These are phyloP conservation scores for Pangasius macronema DNA, from an alignment of 2,797 vertebrate genomes.

Conservation along the genomic window DNA sequence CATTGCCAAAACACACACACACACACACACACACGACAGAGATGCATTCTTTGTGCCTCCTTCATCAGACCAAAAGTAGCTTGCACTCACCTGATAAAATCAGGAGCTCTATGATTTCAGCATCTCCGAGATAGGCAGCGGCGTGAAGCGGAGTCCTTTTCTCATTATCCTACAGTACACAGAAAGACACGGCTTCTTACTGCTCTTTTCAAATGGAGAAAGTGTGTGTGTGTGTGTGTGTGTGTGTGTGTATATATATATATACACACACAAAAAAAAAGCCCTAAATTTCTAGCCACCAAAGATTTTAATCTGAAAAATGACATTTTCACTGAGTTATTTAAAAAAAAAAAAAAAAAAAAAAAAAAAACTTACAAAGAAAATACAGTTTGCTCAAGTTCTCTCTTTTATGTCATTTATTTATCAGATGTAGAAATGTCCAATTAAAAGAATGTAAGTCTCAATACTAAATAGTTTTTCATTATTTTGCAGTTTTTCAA, in stretches of 20 bases:
- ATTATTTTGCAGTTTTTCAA: background rate
- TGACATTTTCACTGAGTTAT: background rate
- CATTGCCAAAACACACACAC: background rate
- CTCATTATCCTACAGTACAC: conserved; percentile 87
- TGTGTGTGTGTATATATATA: no score
- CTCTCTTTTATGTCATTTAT: background rate
- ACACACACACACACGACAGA: background rate
- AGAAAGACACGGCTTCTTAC: background rate
- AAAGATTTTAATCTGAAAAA: background rate
- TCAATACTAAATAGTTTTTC: background rate
- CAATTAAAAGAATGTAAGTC: background rate
- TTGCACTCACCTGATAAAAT: conserved; percentile 90
- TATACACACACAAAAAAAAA: no score
- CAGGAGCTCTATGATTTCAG: conserved; percentile 97
- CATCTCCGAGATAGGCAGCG: conserved; percentile 95
- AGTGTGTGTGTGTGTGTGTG: no score
- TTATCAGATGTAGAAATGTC: background rate
- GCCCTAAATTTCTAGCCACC: background rate
- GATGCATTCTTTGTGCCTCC: background rate
- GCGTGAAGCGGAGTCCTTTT: conserved; percentile 97
- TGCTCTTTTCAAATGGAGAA: background rate
- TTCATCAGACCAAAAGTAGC: no score
- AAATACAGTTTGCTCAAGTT: no score
- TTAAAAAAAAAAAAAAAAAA: background rate
- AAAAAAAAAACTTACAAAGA: background rate